A percentile compares a stretch with the other conserved stretches of the same genome.
Conservation (phyloP, 1,140 invertebrate genomes). For the Cryptotermes secundus region DNA sequence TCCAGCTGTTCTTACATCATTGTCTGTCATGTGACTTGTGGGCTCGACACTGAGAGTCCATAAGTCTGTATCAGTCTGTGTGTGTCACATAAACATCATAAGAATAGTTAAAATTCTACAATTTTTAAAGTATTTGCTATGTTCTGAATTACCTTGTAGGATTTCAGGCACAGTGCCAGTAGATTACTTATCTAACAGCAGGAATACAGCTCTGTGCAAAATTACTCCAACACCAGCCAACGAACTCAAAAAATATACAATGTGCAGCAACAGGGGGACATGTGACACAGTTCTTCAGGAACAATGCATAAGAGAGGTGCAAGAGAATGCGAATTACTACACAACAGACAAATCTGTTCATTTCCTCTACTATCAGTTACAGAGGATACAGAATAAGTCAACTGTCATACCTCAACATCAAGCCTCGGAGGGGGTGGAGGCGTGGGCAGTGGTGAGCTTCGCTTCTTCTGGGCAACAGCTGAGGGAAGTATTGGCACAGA, state of each 20-base stretch:
- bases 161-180: neutral
- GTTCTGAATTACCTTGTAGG: too few species aligned
- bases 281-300: neutral
- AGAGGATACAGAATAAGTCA: neutral
- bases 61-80: too few species aligned
- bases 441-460: constrained; percentile 47
- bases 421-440: constrained; percentile 61
- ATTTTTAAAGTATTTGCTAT: too few species aligned
- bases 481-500: constrained; percentile 49
- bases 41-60: too few species aligned
- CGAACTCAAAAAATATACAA: neutral
- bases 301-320: too few species aligned
- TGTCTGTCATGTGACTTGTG: too few species aligned
- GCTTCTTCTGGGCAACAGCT: constrained; percentile 50
- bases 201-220: neutral
- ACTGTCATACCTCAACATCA: constrained; percentile 62
- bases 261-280: neutral
- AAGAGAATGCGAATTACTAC: too few species aligned
- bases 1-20: too few species aligned
- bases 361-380: too few species aligned
- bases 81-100: too few species aligned
- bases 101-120: too few species aligned
- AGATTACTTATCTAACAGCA: neutral
- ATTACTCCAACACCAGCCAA: constrained; percentile 1
- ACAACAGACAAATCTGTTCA: too few species aligned